Evolutionary conservation across 2,113 vertebrate species (phyloP).

Genomic region (Barbus barbus): DNA sequence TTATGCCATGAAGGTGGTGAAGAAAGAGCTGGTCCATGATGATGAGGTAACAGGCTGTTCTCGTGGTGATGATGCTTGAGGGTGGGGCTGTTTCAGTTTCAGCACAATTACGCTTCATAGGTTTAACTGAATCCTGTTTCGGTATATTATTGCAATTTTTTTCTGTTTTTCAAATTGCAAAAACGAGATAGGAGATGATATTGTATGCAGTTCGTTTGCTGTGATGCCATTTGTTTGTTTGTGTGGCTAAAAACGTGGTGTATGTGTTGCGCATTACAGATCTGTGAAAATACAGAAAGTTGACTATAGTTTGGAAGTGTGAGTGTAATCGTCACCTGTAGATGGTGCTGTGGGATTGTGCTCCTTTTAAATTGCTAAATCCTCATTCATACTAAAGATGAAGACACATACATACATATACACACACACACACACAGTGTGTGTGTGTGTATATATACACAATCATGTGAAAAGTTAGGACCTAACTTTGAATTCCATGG

Average conservation of each 20-base stretch:
- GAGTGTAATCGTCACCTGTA: constrained; percentile 13
- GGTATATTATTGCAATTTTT: not conserved
- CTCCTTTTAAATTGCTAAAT: not conserved
- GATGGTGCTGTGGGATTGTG: constrained; percentile 38
- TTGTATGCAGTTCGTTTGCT: not conserved
- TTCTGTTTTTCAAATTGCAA: not conserved
- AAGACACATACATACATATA: no score
- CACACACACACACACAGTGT: no score
- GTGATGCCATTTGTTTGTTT: not conserved
- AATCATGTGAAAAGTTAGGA: no score
- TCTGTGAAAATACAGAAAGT: not conserved
- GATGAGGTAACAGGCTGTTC: constrained; percentile 83
- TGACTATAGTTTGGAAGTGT: not conserved
- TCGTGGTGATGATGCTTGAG: not conserved
- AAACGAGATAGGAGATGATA: not conserved
- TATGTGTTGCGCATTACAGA: not conserved
- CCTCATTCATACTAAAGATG: not conserved
- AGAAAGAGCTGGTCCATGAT: constrained; percentile 97
- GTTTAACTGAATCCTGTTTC: not conserved
- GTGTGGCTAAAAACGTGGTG: not conserved
- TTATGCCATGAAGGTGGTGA: constrained; percentile 99
- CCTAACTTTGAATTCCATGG: no score
- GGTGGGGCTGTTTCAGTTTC: not conserved
- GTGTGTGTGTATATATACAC: no score
- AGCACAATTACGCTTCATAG: not conserved